These are phyloP conservation scores for Knipowitschia caucasica DNA, from an alignment of 2,797 vertebrate genomes.

Conservation along the genomic window DNA sequence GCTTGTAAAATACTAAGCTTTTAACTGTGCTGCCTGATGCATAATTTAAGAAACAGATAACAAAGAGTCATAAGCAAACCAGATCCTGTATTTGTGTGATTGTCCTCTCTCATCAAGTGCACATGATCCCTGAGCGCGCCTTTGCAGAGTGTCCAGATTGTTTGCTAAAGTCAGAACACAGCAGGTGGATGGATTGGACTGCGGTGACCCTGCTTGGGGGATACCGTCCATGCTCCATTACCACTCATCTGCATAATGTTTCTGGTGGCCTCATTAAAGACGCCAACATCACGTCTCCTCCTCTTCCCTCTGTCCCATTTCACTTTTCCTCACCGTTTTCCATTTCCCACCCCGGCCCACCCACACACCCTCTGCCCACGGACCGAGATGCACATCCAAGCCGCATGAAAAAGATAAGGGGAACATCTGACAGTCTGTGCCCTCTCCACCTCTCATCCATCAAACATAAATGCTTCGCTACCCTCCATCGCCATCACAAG, in stretches of 20 bases:
- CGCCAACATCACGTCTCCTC: conserved; percentile 32
- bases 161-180: conserved; percentile 22
- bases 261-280: conserved; percentile 62
- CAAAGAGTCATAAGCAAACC: too few relatives aligned
- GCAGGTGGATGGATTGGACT: conserved; percentile 9
- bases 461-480: conserved; percentile 52
- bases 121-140: background rate
- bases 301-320: background rate
- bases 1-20: too few relatives aligned
- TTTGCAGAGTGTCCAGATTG: background rate
- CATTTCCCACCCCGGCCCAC: conserved; percentile 19
- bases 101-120: background rate
- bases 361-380: conserved; percentile 15
- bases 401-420: conserved; percentile 54
- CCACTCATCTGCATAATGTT: conserved; percentile 73
- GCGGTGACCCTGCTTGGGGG: conserved; percentile 39
- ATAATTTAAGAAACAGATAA: too few relatives aligned
- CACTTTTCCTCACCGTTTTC: conserved; percentile 22
- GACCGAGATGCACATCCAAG: conserved; percentile 48
- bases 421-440: conserved; percentile 62
- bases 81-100: too few relatives aligned
- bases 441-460: conserved; percentile 65
- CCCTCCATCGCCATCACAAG: conserved; percentile 20
- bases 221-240: conserved; percentile 58
- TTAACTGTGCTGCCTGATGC: too few relatives aligned